Evolutionary conservation across 2,888 invertebrate genomes (phyloP).

Genomic region (Leucozona laternaria): DNA sequence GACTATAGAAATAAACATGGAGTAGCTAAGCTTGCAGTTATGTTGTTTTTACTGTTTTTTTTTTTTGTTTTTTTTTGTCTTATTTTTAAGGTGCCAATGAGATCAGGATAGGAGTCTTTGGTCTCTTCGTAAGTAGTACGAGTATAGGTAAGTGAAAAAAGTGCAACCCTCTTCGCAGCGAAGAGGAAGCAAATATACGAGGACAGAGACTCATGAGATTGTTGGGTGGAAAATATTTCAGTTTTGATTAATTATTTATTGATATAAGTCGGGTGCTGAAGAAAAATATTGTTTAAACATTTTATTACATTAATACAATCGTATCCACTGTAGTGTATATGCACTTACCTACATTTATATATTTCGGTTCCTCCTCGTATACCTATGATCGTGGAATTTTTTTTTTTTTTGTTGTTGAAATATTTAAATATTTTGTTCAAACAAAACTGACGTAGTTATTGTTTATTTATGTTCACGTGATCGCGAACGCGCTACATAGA

Average conservation of each 20-base stretch:
- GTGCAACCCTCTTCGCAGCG: not conserved
- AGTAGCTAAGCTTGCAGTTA: conserved; percentile 39
- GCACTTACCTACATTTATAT: too few species aligned
- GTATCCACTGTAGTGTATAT: not conserved
- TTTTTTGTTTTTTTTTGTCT: not conserved
- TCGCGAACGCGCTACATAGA: not conserved
- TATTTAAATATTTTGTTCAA: conserved; percentile 5
- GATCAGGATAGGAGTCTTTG: not conserved
- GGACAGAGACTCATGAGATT: conserved; percentile 24
- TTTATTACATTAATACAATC: not conserved
- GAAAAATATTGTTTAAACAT: conserved; percentile 8
- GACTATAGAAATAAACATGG: conserved; percentile 58
- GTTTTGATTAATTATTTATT: conserved; percentile 67
- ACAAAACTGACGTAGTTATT: conserved; percentile 9
- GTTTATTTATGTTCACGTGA: conserved; percentile 24
- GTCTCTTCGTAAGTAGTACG: not conserved
- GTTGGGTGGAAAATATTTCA: conserved; percentile 46
- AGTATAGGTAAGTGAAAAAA: not conserved
- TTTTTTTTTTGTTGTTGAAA: not conserved
- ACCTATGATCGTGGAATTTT: not conserved
- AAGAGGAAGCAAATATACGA: conserved; percentile 17
- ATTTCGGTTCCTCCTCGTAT: not conserved
- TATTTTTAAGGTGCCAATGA: conserved; percentile 54
- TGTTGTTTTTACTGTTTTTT: conserved; percentile 31
- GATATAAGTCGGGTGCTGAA: conserved; percentile 56